Conservation (phyloP, 2,113 vertebrate genomes). For the Danio rerio region GRCz12tu NC_133198.1:1714001-1714500, state of each 20-base stretch:
- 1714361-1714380: constrained; percentile 57
- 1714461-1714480: constrained; percentile 62
- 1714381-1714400: constrained; percentile 42
- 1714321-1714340: constrained; percentile 68
- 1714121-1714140: constrained; percentile 75
- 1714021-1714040: constrained; percentile 67
- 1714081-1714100: constrained; percentile 70
- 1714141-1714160: not conserved
- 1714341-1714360: constrained; percentile 67
- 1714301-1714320: constrained; percentile 70
- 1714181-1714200: not conserved
- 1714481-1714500: constrained; percentile 72
- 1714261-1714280: constrained; percentile 63
- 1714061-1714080: constrained; percentile 70
- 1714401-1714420: constrained; percentile 67
- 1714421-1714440: constrained; percentile 73
- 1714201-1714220: not conserved
- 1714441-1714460: constrained; percentile 63
- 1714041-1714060: constrained; percentile 67
- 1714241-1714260: constrained; percentile 59
- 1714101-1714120: constrained; percentile 58
- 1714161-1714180: not conserved
- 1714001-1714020: constrained; percentile 54
- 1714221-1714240: constrained; percentile 62
- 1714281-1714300: constrained; percentile 68